These are phyloP conservation scores for Mugil cephalus DNA, from an alignment of 2,113 vertebrate species.

Conservation along the genomic window DNA sequence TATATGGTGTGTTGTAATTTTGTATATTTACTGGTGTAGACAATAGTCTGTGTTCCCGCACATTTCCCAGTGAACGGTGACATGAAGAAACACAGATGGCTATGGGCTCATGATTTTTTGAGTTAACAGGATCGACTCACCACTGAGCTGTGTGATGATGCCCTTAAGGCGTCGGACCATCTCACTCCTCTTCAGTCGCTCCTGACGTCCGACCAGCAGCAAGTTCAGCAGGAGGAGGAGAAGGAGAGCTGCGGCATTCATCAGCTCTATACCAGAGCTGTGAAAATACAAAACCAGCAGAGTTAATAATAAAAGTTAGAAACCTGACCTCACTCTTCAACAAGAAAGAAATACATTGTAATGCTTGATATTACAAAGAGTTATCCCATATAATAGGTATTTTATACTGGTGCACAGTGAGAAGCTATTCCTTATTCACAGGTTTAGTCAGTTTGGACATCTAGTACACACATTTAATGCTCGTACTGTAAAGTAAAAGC, in stretches of 20 bases:
- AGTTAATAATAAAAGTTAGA: neutral
- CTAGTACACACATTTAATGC: too few species aligned
- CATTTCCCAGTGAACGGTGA: too few species aligned
- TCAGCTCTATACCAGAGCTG: constrained; percentile 92
- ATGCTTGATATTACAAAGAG: too few species aligned
- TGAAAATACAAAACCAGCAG: constrained; percentile 16
- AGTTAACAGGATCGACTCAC: constrained; percentile 77
- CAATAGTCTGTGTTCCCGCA: too few species aligned
- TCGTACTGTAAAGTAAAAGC: too few species aligned
- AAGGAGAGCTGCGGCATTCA: constrained; percentile 90
- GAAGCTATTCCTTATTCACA: too few species aligned
- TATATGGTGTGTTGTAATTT: too few species aligned
- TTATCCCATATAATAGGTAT: too few species aligned
- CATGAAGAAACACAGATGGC: neutral
- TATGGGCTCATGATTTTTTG: neutral
- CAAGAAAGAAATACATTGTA: neutral
- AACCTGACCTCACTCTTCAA: neutral
- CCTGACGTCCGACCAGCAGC: constrained; percentile 90
- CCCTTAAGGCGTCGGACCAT: constrained; percentile 90
- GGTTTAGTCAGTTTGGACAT: too few species aligned
- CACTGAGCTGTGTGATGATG: constrained; percentile 90
- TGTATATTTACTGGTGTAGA: too few species aligned
- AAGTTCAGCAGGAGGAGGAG: constrained; percentile 92
- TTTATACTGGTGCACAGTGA: too few species aligned
- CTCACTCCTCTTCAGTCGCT: constrained; percentile 90